Base-by-base conservation (phyloP, 2,797 vertebrate species). In the Glossophaga mutica region DNA sequence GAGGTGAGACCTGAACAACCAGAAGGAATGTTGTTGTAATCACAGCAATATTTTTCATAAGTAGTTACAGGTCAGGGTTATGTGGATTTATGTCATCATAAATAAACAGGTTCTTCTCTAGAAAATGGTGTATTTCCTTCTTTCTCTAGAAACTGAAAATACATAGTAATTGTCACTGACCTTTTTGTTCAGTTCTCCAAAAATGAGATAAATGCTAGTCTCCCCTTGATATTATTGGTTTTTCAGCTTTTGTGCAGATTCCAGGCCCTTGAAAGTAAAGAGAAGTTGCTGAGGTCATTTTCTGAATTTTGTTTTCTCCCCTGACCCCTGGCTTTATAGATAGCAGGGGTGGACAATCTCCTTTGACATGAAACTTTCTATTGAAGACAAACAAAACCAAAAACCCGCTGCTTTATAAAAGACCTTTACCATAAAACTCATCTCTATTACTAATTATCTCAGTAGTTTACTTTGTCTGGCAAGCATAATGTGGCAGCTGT, bases 101-200 rank as follows among this genome's bases (percentile, higher is more conserved):
- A 70, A 46, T 89, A 85, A 87, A 62, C 39, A 44, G 67, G 12
- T 90, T 89, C 26, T 32, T 86, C 39, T 83, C 44, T 90, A 70
- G 34, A 83, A 92, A 73, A 50, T 24, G 65, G 0, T 48, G 2
- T 55, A 9, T 81, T 74, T 88, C 14, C 32, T 88, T n/a, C 32
- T 90, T 79, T 34, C 32, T 42, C 70, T 88, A 24, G 65, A 93
- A 88, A 76, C 29, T 50, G 37, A 87, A 96, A 94, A 86, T 57
- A 44, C 32, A 52, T 5, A 70, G 22, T 86, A 32, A 50, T 92
- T 22, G 46, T 89, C 5, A 92, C 26, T 74, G 70, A 90, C 21
- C 9, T 78, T 94, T 94, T 78, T 22, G 92, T 92, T 11, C 55
- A 59, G 0, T 62, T 94, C 32, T 87, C 39, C 6, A 79, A 90